Conservation (phyloP, 2,888 invertebrate species). For the Proisotoma minuta region DNA sequence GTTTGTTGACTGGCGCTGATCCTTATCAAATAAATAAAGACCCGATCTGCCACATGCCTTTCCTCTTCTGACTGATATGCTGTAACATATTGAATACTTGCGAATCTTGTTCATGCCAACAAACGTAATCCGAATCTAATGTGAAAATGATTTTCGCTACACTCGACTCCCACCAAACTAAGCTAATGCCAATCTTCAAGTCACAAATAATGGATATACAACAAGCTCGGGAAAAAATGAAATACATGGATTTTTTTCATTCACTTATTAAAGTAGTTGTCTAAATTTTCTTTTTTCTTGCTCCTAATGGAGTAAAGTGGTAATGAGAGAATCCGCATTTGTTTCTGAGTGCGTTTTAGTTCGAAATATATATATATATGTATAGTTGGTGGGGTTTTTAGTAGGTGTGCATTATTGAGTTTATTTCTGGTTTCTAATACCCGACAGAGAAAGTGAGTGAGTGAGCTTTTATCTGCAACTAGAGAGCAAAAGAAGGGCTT, state of each 20-base stretch:
- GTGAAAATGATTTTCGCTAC: conserved; percentile 1
- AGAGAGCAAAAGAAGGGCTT: not conserved
- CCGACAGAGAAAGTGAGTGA: not conserved
- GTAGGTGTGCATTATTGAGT: conserved; percentile 2
- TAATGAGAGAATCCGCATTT: not conserved
- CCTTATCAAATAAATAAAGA: conserved; percentile 5
- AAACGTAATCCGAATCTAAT: conserved; percentile 6
- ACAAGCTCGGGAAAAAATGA: no score
- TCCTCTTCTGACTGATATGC: not conserved
- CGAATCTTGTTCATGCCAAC: no score
- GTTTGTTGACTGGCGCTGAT: conserved; percentile 1
- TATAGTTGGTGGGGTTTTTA: not conserved
- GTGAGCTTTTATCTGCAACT: not conserved
- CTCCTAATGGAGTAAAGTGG: no score
- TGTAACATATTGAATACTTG: no score
- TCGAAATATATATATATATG: not conserved
- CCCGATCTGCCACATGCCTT: not conserved
- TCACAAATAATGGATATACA: no score
- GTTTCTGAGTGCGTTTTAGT: not conserved
- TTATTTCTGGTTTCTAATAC: not conserved
- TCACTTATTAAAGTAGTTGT: no score
- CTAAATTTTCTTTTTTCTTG: no score
- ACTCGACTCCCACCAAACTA: no score
- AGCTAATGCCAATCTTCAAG: no score
- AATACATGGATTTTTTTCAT: no score